Evolutionary conservation across 1,140 invertebrate genomes (phyloP).

Genomic region (Drosophila kanapiae): DNA sequence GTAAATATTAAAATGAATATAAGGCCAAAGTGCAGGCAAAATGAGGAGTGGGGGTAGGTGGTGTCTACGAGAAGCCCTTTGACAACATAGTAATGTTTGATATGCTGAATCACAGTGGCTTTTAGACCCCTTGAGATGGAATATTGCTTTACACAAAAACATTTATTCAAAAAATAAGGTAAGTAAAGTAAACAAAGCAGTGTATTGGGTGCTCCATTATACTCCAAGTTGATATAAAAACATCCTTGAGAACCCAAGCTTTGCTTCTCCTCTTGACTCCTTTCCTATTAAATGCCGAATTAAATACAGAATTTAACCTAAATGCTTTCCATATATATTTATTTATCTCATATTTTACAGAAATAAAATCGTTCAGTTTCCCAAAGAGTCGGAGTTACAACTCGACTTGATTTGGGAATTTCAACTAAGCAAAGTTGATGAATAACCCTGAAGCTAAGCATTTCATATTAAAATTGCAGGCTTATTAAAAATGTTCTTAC

Average conservation of each 20-base stretch:
- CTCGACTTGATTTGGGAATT: neutral
- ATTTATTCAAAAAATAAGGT: constrained; percentile 10
- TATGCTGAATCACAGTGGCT: neutral
- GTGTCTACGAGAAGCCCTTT: constrained; percentile 14
- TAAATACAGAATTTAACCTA: neutral
- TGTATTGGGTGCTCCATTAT: neutral
- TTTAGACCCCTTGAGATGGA: too few relatives aligned
- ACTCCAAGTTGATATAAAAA: neutral
- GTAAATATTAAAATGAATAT: constrained; percentile 33
- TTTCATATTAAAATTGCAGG: neutral
- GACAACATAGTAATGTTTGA: constrained; percentile 9
- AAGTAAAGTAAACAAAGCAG: constrained; percentile 2
- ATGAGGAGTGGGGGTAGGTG: constrained; percentile 3
- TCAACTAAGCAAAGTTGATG: neutral
- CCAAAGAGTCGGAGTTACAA: too few relatives aligned
- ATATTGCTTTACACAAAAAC: neutral
- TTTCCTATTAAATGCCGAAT: too few relatives aligned
- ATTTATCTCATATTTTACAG: neutral
- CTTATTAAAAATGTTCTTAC: neutral
- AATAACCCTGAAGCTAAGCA: neutral
- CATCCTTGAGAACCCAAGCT: neutral
- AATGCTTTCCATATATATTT: neutral
- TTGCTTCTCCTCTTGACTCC: neutral
- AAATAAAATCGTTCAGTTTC: too few relatives aligned
- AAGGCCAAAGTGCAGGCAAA: constrained; percentile 2